Percentiles rank a stretch among this genome's conserved stretches.
Conservation (phyloP, 2,888 invertebrate species). For the Aleiodes alternator region DNA sequence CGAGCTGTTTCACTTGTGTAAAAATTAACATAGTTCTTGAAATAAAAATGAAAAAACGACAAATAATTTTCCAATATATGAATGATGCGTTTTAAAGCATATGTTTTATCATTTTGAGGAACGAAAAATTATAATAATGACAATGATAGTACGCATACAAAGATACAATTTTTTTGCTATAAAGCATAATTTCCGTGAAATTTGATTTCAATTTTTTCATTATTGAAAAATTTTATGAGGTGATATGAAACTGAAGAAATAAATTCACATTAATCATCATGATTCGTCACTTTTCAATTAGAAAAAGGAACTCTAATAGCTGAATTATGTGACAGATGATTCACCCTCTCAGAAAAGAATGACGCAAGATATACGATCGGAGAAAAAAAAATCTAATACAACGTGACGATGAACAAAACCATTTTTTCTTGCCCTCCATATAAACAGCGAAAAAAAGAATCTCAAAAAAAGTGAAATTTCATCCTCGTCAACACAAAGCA, state of each 20-base stretch:
- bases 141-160: no score
- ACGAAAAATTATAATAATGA: no score
- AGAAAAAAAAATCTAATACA: background rate
- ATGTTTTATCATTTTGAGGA: no score
- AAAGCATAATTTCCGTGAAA: no score
- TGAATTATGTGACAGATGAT: no score
- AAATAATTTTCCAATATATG: no score
- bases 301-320: background rate
- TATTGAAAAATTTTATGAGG: no score
- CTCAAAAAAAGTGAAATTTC: background rate
- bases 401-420: slow-evolving; percentile 56
- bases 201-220: no score
- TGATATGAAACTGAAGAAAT: background rate
- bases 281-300: slow-evolving; percentile 41
- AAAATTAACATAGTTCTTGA: no score
- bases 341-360: slow-evolving; percentile 41
- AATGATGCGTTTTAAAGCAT: no score
- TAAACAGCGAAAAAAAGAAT: background rate
- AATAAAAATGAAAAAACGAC: no score
- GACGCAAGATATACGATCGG: slow-evolving; percentile 49
- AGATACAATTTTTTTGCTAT: no score
- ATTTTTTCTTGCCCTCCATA: slow-evolving; percentile 54
- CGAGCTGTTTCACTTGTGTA: background rate
- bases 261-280: slow-evolving; percentile 30
- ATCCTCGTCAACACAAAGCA: slow-evolving; percentile 16